Base-by-base conservation (phyloP, 1,140 invertebrate species). In the Macrosteles quadrilineatus region DNA sequence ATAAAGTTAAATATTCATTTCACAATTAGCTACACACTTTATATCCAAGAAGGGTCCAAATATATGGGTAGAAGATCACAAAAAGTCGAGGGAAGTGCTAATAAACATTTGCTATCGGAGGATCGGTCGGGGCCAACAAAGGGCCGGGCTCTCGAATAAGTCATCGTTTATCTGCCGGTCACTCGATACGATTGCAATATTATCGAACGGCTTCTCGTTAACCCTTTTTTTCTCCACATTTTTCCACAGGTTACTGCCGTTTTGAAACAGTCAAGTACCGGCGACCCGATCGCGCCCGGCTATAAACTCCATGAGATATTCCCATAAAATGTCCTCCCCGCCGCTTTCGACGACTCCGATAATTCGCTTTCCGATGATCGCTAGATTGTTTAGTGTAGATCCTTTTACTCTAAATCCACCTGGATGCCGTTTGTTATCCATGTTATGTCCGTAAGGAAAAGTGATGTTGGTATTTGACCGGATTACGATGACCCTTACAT, bases 331-430 rank as follows among this genome's bases (percentile, higher is more conserved):
- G 55, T 59, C 55, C 55, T 11, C 21, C 27, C 23, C 23, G 14
- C 23, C 55, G 55, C 55, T 59, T 59, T 59, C 55, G 27, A 59
- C 55, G 55, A 59, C 55, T 30, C 14, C 23, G 23, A 29, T 59
- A 59, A 59, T 59, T 27, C 27, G 23, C 55, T 50, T 59, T 59
- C 25, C 55, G 55, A 59, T 59, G 55, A 59, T 59, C 55, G n/a
- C 55, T 59, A 11, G 55, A 59, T 59, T 59, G 55, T 59, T 59
- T 59, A 59, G 21, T 59, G 21, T 59, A 30, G 55, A 59, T 59
- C 21, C 12, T 59, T 30, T 30, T 25, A 23, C 25, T 59, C 55
- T 59, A 59, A 59, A 30, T 59, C 55, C 23, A 9, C 23, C 23
- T 59, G 23, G 23, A 6, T 14, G 25, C 55, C 21, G 55, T 59